A percentile compares a stretch with the other conserved stretches of the same genome.
Conservation (phyloP, 2,797 vertebrate species). For the Danio jaintianensis region DNA sequence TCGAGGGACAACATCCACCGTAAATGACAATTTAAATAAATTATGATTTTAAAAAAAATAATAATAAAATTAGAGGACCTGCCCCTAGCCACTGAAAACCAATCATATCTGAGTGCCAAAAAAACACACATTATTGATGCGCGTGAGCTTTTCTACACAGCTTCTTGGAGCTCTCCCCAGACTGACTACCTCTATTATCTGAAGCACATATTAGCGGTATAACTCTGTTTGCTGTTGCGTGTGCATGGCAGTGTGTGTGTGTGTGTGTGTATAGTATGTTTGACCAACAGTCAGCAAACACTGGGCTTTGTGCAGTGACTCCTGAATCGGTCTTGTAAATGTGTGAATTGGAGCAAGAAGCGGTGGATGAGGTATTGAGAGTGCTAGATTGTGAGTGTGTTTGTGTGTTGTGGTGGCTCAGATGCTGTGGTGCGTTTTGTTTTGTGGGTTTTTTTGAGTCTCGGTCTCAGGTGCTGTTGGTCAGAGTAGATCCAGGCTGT, state of each 20-base stretch:
- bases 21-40: constrained; percentile 53
- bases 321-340: constrained; percentile 31
- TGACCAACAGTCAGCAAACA: constrained; percentile 38
- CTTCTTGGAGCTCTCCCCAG: constrained; percentile 30
- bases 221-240: constrained; percentile 28
- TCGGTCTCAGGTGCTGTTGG: constrained; percentile 79
- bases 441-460: constrained; percentile 22
- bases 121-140: constrained; percentile 48
- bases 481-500: constrained; percentile 76
- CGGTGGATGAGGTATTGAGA: constrained; percentile 43
- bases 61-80: constrained; percentile 77
- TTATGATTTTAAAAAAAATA: constrained; percentile 47
- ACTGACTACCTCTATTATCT: constrained; percentile 34
- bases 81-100: constrained; percentile 73
- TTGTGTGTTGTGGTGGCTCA: constrained; percentile 55
- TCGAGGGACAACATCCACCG: constrained; percentile 25
- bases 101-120: constrained; percentile 19
- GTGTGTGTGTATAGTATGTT: constrained; percentile 30
- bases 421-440: constrained; percentile 40
- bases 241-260: constrained; percentile 34
- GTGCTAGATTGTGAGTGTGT: constrained; percentile 27
- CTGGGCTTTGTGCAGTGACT: constrained; percentile 25
- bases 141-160: constrained; percentile 14
- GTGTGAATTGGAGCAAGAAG: constrained; percentile 26
- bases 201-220: constrained; percentile 39